Conservation (phyloP, 2,797 vertebrate genomes). For the Scolopax rusticola region DNA sequence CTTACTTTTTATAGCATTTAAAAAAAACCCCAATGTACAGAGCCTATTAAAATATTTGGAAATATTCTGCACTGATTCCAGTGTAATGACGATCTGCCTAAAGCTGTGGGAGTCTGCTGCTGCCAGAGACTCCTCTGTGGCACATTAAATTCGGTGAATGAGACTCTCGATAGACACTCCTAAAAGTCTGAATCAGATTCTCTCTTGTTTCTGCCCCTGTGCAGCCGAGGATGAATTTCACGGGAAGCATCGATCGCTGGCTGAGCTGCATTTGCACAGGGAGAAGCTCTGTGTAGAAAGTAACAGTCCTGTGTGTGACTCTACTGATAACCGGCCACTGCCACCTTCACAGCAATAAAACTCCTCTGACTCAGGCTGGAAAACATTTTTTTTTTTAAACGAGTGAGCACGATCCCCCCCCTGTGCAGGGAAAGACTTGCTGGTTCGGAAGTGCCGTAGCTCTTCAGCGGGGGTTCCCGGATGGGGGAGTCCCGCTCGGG, state of each 20-base stretch:
- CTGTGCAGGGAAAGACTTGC: background rate
- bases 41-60: background rate
- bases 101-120: background rate
- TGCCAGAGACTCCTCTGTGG: background rate
- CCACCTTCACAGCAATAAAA: background rate
- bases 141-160: fast-evolving
- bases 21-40: background rate
- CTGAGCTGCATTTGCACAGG: background rate
- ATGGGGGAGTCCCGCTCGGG: background rate
- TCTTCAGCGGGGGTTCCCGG: background rate
- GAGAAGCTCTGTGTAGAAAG: background rate
- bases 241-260: background rate
- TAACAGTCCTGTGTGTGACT: background rate
- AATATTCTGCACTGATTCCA: background rate
- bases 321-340: background rate
- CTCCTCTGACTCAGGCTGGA: background rate
- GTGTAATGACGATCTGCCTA: background rate
- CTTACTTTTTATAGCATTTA: background rate
- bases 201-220: background rate
- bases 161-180: background rate
- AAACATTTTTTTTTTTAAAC: background rate
- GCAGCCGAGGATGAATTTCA: background rate
- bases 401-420: background rate
- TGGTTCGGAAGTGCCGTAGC: background rate
- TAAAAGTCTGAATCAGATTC: fast-evolving